A percentile compares a stretch with the other conserved stretches of the same genome.
Evolutionary conservation across 2,888 invertebrate genomes (phyloP).

Genomic region (Epistrophe grossulariae): DNA sequence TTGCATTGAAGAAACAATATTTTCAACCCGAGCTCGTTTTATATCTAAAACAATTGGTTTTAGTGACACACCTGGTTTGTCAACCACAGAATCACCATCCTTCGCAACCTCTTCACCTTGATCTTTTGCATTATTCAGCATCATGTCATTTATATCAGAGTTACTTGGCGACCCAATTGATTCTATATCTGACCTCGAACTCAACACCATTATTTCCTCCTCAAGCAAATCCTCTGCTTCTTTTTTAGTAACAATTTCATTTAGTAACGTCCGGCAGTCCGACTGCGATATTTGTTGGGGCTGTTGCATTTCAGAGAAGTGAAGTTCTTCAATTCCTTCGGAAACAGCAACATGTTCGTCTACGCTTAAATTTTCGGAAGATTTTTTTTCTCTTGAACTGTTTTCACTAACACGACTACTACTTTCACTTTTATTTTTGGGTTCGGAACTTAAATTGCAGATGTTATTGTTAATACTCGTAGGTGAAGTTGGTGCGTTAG

Average conservation of each 20-base stretch:
- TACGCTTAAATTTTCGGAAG: constrained; percentile 77
- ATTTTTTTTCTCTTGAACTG: constrained; percentile 68
- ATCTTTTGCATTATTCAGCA: constrained; percentile 87
- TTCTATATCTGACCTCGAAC: constrained; percentile 83
- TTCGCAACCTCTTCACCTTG: constrained; percentile 87
- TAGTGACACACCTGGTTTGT: constrained; percentile 79
- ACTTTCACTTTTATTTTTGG: constrained; percentile 77
- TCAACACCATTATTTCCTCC: constrained; percentile 82
- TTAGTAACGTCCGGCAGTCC: constrained; percentile 21
- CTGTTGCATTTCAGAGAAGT: constrained; percentile 48
- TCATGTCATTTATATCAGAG: constrained; percentile 84
- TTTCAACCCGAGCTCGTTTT: constrained; percentile 97
- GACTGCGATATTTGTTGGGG: constrained; percentile 44
- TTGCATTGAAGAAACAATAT: constrained; percentile 97
- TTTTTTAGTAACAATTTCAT: constrained; percentile 80
- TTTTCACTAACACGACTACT: constrained; percentile 78
- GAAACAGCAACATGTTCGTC: constrained; percentile 23
- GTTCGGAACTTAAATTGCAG: constrained; percentile 79
- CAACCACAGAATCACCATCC: constrained; percentile 84
- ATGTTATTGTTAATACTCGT: constrained; percentile 83
- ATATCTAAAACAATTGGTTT: constrained; percentile 89
- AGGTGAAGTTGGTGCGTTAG: constrained; percentile 79
- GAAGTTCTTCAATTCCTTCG: constrained; percentile 61
- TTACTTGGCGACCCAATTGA: constrained; percentile 86
- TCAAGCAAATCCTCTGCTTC: constrained; percentile 82